Base-by-base conservation (phyloP, 2,797 vertebrate genomes). In the Megalops cyprinoides region DNA sequence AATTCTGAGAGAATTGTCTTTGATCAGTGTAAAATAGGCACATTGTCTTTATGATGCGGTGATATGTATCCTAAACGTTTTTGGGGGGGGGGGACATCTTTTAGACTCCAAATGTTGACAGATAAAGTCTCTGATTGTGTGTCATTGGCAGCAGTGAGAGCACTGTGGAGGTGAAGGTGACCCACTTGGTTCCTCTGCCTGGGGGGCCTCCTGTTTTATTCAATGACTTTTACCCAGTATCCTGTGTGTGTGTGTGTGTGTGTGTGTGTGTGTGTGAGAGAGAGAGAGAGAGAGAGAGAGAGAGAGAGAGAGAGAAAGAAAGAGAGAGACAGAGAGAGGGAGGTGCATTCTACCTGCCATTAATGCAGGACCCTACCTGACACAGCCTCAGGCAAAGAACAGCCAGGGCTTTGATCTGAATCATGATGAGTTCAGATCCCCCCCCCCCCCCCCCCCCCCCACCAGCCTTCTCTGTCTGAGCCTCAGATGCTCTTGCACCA, bases 381-480 rank as follows among this genome's bases (percentile, higher is more conserved):
- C 81, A 88, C 83, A 62, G 87, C 90, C 89, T 77, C 86, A 88
- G 91, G 90, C 91, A 88, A 85, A 85, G 79, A 82, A 87, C 80
- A 37, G 78, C 55, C 71, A 84, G 82, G 85, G 79, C 88, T 93
- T 92, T 93, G 90, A 94, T 93, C 87, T 89, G 82, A 53, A 69
- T 81, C 80, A 87, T 88, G 89, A 89, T 89, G 88, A 88, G 83
- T 91, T 75, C 87, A 84, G 86, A 85, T 86, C 76, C 58, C 48
- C 23, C 25, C 80, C 60, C 18, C 25, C 31, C 37, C 55, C 56
- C 31, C 62, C n/a, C 42, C 49, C 25, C 37, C 77, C 49, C 14
- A 34, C 71, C 75, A 55, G 14, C 9, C 58, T 25, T 25, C 58
- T n/a, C 20, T 4, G 42, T 20, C 67, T 20, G 34, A 71, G 31